A percentile compares a stretch with the other conserved stretches of the same genome.
Conservation (phyloP, 2,113 vertebrate species). For the Dasypus novemcinctus region DNA sequence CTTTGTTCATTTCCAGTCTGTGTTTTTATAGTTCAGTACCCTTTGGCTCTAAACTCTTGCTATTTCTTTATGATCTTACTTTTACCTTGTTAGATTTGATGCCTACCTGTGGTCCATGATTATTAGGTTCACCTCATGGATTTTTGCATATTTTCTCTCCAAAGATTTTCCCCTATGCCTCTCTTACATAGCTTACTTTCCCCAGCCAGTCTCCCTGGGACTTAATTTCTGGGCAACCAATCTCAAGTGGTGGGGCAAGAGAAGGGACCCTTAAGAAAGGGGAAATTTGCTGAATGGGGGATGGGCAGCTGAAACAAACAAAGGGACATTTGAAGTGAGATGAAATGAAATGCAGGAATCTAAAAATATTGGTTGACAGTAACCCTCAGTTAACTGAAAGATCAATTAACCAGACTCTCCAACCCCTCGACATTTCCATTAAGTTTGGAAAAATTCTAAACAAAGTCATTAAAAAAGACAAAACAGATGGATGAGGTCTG, state of each 20-base stretch:
- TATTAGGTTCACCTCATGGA: background rate
- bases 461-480: conserved; percentile 73
- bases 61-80: background rate
- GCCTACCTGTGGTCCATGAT: background rate
- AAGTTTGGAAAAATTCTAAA: conserved; percentile 75
- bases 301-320: conserved; percentile 40
- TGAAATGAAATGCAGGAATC: conserved; percentile 59
- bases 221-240: conserved; percentile 5
- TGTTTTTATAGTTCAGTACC: background rate
- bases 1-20: background rate
- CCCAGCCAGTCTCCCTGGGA: background rate
- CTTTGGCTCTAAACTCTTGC: background rate
- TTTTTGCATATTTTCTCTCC: background rate
- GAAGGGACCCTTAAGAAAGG: background rate
- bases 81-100: background rate
- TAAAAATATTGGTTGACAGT: conserved; percentile 53
- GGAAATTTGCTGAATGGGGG: background rate
- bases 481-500: conserved; percentile 77
- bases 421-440: conserved; percentile 69
- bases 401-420: conserved; percentile 68
- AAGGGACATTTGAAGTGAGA: conserved; percentile 40
- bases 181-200: background rate
- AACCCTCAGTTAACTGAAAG: conserved; percentile 68
- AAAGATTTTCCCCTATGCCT: background rate
- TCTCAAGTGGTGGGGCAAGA: background rate